A percentile compares a stretch with the other conserved stretches of the same genome.
Conservation (phyloP, 2,797 vertebrate genomes). For the Coregonus suidteri region DNA sequence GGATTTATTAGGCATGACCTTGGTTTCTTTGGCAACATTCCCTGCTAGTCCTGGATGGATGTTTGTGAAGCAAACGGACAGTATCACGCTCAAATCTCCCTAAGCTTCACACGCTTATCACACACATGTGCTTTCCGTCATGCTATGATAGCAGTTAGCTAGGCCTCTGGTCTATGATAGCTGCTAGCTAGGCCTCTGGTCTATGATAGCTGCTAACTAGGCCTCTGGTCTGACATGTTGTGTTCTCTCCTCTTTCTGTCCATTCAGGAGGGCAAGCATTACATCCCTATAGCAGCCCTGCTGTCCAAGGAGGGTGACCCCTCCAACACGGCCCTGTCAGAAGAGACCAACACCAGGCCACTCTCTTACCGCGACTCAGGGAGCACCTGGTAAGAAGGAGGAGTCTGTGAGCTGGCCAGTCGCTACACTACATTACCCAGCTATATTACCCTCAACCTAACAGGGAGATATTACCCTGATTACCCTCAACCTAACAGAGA, state of each 20-base stretch:
- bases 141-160: background rate
- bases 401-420: background rate
- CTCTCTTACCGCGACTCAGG: constrained; percentile 77
- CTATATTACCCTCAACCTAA: background rate
- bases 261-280: constrained; percentile 90
- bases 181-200: too few species aligned
- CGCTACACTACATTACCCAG: background rate
- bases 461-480: too few species aligned
- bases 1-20: constrained; percentile 47
- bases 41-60: constrained; percentile 26
- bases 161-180: too few species aligned
- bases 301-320: constrained; percentile 75
- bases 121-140: constrained; percentile 14
- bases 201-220: background rate
- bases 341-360: constrained; percentile 72
- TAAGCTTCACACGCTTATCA: constrained; percentile 14
- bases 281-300: constrained; percentile 91
- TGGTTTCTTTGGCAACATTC: constrained; percentile 55
- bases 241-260: constrained; percentile 39
- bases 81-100: constrained; percentile 10
- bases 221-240: background rate
- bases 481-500: background rate
- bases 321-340: constrained; percentile 61
- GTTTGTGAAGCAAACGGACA: constrained; percentile 23
- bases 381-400: constrained; percentile 78